Conservation (phyloP, 2,797 vertebrate genomes). For the Pteronotus mesoamericanus region DNA sequence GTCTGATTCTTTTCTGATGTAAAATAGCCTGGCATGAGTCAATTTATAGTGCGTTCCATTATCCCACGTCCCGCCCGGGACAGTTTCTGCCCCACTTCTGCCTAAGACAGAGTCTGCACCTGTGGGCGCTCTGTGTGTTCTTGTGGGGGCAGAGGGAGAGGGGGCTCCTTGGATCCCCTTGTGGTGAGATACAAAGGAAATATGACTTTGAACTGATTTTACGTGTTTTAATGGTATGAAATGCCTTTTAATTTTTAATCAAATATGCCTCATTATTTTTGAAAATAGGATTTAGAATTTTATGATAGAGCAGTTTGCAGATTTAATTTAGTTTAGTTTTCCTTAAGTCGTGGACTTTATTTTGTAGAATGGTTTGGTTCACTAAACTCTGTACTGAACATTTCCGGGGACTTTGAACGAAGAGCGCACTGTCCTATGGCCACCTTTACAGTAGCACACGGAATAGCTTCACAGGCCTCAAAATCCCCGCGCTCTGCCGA, state of each 20-base stretch:
- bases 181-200: neutral
- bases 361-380: neutral
- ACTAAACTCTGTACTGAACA: neutral
- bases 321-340: neutral
- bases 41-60: neutral
- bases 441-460: neutral
- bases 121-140: neutral
- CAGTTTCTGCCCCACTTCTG: neutral
- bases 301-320: neutral
- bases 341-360: neutral
- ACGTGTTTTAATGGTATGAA: neutral
- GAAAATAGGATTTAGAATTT: conserved; percentile 18
- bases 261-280: neutral
- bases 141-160: neutral
- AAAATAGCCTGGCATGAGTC: neutral
- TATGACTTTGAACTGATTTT: neutral
- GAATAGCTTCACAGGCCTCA: neutral
- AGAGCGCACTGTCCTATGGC: neutral
- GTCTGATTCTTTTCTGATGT: neutral
- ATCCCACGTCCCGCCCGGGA: neutral
- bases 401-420: neutral
- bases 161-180: neutral
- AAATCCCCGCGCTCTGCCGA: neutral
- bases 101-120: neutral
- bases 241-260: neutral